Evolutionary conservation across 2,888 invertebrate species (phyloP), one percentile per base, ranked within the genome.

Genomic region (Drosophila diplacantha): DNA sequence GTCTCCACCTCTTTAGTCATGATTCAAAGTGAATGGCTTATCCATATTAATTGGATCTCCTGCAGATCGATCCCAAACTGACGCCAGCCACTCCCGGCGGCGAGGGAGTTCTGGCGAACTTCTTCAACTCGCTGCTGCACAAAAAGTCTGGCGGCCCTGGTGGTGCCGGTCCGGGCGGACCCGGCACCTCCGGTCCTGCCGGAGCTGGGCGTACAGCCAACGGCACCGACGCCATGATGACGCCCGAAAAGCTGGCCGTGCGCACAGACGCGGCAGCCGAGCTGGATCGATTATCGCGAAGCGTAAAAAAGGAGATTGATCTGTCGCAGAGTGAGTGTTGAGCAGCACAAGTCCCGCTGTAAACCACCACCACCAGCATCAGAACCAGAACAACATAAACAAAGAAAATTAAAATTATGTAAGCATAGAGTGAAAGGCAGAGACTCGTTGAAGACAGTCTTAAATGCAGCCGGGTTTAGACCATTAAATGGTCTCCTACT

Each of bases 81-180:
- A 90, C 91, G 80, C 91, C 93, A 1, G 92, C 93, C 81, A 92
- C 95, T 53, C 93, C 95, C 4, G 93, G 94, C 54, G 94, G 94
- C 67, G 98, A 98, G 90, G 96, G 97, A 64, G 97, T 98, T 55
- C 90, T 99, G 71, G 98, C 98, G 12, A 98, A 95, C 90, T 99
- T 99, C 92, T 99, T 99, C 91, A 98, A 98, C 90, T 98, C 98
- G 70, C 91, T 99, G 85, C 92, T 99, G 81, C 95, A 95, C 89
- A 98, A 98, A 92, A 97, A 97, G 90, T 93, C 95, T 35, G 95
- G 94, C 37, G 90, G 92, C 39, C 91, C 92, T 22, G 91, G 92
- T 16, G 31, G 39, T 22, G 66, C 62, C 3, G 74, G 79, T 24
- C 66, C 78, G 9, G 54, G 66, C 1, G 69, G 71, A 6, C 61